Percentiles rank a stretch among this genome's conserved stretches.
Evolutionary conservation across 2,797 vertebrate species (phyloP).

Genomic region (Oryzias sinensis): DNA sequence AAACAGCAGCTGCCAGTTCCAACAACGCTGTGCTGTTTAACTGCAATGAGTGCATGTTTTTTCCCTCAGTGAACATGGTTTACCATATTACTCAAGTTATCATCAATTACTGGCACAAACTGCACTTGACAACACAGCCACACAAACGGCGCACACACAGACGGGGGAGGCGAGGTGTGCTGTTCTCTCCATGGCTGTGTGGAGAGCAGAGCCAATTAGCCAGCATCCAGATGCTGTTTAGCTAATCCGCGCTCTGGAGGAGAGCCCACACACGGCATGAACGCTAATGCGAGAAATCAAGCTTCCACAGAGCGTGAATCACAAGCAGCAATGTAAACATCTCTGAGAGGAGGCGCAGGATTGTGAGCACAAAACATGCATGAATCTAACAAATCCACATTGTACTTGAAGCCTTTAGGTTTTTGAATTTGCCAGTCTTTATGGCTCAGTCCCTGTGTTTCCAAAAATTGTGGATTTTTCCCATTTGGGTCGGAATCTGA

Average conservation of each 20-base stretch:
- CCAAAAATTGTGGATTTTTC: too few species aligned
- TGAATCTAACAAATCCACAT: too few species aligned
- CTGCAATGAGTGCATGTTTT: constrained; percentile 47
- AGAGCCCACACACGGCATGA: constrained; percentile 30
- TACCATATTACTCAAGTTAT: constrained; percentile 75
- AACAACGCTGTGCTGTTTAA: constrained; percentile 51
- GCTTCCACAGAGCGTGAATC: constrained; percentile 40
- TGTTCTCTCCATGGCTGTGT: constrained; percentile 60
- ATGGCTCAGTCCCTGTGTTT: too few species aligned
- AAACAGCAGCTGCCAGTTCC: constrained; percentile 26
- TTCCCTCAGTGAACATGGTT: constrained; percentile 48
- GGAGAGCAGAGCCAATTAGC: constrained; percentile 78
- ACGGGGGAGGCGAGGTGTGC: constrained; percentile 56
- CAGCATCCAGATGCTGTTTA: constrained; percentile 76
- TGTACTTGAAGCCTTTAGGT: too few species aligned
- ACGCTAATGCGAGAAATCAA: constrained; percentile 44
- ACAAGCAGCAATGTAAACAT: constrained; percentile 43
- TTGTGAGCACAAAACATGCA: too few species aligned
- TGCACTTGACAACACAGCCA: constrained; percentile 51
- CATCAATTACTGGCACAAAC: constrained; percentile 72
- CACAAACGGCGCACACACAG: constrained; percentile 20
- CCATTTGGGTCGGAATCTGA: too few species aligned
- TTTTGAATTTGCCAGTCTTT: too few species aligned
- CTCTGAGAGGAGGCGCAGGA: neutral
- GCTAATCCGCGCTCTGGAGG: constrained; percentile 70